Evolutionary conservation across 2,113 vertebrate genomes (phyloP), one percentile per base, ranked within the genome.

Genomic region (Tapirus terrestris): DNA sequence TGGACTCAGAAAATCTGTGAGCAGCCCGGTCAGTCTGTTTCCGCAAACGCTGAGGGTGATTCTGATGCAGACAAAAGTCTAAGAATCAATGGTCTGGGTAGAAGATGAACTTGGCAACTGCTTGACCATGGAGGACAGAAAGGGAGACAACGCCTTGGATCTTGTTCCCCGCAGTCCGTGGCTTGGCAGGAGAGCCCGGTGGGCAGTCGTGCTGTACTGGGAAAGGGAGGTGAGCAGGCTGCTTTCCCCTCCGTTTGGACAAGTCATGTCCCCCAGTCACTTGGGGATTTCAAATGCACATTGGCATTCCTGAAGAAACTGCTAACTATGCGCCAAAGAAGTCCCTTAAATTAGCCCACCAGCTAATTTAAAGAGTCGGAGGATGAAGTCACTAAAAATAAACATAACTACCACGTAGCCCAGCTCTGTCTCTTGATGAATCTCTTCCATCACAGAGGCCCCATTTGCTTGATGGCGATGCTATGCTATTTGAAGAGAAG

Each of bases 321-420:
- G 97, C 89, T 91, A 89, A 48, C 82, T n/a, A 33, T 31, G 89
- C 58, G 17, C 79, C 73, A 48, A 9, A 51, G 60, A 77, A 90
- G 84, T 31, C 79, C 80, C 94, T 96, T 88, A 84, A 97, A 96
- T 97, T 61, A 97, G 94, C 92, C 58, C 60, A n/a, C 45, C 75
- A 58, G 92, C 96, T 97, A n/a, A 96, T 96, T 95, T 90, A 85
- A 94, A 95, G 88, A 85, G n/a, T 36, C 65, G 84, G 89, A 96
- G 79, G 60, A 72, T 67, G 75, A 77, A 91, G 75, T 61, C 29
- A 6, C 91, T 95, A 97, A 98, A 97, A 98, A 97, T 95, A 97
- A 92, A 67, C 45, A 14, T 73, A 95, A 85, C 72, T 83, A 67
- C 58, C 87, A 92, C 12, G 61, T 25, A 80, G 92, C 90, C 70